Percentiles rank a stretch among this genome's conserved stretches.
These are phyloP conservation scores for Trachelipus rathkii DNA, from an alignment of 1,140 invertebrate genomes.

Conservation along the genomic window DNA sequence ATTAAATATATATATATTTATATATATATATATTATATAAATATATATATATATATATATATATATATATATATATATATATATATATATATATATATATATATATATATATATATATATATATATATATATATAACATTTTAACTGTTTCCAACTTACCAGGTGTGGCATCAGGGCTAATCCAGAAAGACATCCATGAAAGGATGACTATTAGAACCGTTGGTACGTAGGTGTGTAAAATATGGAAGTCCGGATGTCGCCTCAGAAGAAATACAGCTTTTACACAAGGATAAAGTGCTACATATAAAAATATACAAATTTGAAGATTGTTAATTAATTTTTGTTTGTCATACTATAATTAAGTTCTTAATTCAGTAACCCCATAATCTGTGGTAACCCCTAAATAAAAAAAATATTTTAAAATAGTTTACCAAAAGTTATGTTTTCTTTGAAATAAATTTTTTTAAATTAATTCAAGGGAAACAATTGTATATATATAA, in stretches of 20 bases:
- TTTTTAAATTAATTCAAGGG: too few relatives aligned
- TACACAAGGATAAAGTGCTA: slow-evolving; percentile 57
- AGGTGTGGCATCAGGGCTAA: slow-evolving; percentile 78
- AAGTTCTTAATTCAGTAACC: too few relatives aligned
- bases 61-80: background rate
- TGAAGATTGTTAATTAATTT: background rate
- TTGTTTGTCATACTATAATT: background rate
- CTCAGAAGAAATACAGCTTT: slow-evolving; percentile 71
- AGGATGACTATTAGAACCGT: slow-evolving; percentile 81
- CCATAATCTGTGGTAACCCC: too few relatives aligned
- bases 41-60: slow-evolving; percentile 14
- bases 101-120: slow-evolving; percentile 19
- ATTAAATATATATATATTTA: background rate
- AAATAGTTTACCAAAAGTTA: too few relatives aligned
- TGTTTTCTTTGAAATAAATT: too few relatives aligned
- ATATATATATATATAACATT: background rate
- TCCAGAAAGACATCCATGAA: slow-evolving; percentile 87
- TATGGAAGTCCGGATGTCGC: slow-evolving; percentile 77
- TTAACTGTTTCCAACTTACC: slow-evolving; percentile 53
- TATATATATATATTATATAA: slow-evolving; percentile 2
- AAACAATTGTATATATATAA: too few relatives aligned
- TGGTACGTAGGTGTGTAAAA: slow-evolving; percentile 85
- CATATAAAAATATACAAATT: background rate
- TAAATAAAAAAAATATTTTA: too few relatives aligned
- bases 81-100: slow-evolving; percentile 9